Conservation (phyloP, 2,113 vertebrate species). For the Morone chrysops region DNA sequence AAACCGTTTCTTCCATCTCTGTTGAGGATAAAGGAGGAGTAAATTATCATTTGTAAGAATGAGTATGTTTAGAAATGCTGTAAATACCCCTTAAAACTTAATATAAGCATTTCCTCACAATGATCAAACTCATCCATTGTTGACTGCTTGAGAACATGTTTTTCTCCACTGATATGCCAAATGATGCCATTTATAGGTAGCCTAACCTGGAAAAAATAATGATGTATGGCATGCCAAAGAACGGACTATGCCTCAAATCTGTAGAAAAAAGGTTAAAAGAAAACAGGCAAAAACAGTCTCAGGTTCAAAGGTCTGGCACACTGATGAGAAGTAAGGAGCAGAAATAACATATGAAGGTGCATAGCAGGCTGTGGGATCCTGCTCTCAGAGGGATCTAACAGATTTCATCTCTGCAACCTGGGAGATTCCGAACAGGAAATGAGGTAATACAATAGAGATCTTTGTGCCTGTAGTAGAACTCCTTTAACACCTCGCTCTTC, state of each 20-base stretch:
- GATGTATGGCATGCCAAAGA: neutral
- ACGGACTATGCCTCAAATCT: neutral
- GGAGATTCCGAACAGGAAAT: constrained; percentile 75
- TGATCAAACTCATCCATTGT: neutral
- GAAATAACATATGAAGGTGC: constrained; percentile 46
- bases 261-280: neutral
- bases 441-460: constrained; percentile 72
- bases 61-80: neutral
- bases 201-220: neutral
- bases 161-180: neutral
- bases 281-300: neutral
- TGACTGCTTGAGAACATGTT: neutral
- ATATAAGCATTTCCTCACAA: neutral
- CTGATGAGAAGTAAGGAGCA: constrained; percentile 43
- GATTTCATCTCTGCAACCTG: constrained; percentile 68
- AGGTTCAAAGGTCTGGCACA: constrained; percentile 45
- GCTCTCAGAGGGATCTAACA: constrained; percentile 33
- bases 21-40: neutral
- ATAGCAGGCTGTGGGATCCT: constrained; percentile 20
- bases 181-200: neutral
- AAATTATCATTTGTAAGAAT: neutral
- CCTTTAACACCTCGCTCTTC: constrained; percentile 44
- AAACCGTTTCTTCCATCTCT: neutral
- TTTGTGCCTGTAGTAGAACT: constrained; percentile 50
- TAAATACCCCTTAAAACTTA: neutral